A percentile compares a stretch with the other conserved stretches of the same genome.
Conservation (phyloP, 2,113 vertebrate genomes). For the Takifugu flavidus region DNA sequence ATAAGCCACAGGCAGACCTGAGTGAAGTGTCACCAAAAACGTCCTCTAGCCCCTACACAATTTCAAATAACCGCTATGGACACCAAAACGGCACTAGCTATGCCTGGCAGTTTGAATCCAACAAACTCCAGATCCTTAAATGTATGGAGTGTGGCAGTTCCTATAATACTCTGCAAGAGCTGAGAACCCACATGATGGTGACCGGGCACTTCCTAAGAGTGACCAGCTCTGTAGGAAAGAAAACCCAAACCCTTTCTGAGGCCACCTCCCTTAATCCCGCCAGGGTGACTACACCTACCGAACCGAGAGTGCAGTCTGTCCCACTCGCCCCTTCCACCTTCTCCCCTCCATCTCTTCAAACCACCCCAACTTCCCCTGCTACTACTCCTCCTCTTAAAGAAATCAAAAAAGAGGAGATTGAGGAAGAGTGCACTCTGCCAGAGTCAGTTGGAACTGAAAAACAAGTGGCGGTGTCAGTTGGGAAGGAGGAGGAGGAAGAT, state of each 20-base stretch:
- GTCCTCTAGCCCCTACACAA: slow-evolving; percentile 83
- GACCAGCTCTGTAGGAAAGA: slow-evolving; percentile 88
- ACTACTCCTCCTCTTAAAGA: slow-evolving; percentile 80
- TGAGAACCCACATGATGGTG: slow-evolving; percentile 97
- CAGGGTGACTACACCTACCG: slow-evolving; percentile 69
- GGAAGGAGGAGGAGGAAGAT: slow-evolving; percentile 69
- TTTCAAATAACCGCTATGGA: slow-evolving; percentile 83
- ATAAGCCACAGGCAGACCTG: slow-evolving; percentile 70
- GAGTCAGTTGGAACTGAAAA: slow-evolving; percentile 76
- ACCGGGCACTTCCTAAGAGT: slow-evolving; percentile 96
- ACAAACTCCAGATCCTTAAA: slow-evolving; percentile 94
- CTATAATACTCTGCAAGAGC: slow-evolving; percentile 91
- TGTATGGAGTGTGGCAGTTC: slow-evolving; percentile 97
- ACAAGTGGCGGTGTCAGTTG: slow-evolving; percentile 59
- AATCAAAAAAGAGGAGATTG: slow-evolving; percentile 89
- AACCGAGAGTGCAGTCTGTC: slow-evolving; percentile 90
- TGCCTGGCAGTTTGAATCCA: slow-evolving; percentile 91
- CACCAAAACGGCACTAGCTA: slow-evolving; percentile 93
- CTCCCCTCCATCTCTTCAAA: slow-evolving; percentile 75
- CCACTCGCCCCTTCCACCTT: slow-evolving; percentile 88
- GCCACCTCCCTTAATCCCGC: slow-evolving; percentile 72
- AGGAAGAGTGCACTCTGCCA: slow-evolving; percentile 75
- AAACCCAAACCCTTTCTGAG: slow-evolving; percentile 86
- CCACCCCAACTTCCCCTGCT: slow-evolving; percentile 66
- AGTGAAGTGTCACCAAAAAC: slow-evolving; percentile 81